Evolutionary conservation across 2,888 invertebrate species (phyloP), one percentile per base, ranked within the genome.

Genomic region (Cheilosia pagana): DNA sequence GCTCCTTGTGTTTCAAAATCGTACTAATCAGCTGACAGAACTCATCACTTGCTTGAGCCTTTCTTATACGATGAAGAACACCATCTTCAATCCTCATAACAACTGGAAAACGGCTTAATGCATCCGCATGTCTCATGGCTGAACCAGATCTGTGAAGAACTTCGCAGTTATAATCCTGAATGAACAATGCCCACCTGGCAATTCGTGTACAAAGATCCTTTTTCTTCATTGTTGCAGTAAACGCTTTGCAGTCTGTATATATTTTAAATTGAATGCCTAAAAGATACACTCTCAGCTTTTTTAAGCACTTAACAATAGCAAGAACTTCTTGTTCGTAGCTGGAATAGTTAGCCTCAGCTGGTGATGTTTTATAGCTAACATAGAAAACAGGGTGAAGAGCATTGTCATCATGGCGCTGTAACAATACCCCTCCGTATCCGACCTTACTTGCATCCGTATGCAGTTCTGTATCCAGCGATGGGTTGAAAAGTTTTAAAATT

Each of bases 241-340:
- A 79, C 10, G 79, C 83, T 14, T 79, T 75, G 41, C 85, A 85
- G 16, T 74, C 74, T 0, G 55, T 75, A 8, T 48, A 57, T 3
- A 59, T 59, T 39, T 68, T 57, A 31, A 81, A 62, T 7, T 39
- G 57, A 12, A 67, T 25, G 0, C 83, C 81, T 0, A 88, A 25
- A 0, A 87, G 85, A 87, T 87, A 88, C 7, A 86, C 63, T 1
- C 87, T 59, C 50, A 87, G 87, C 43, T 87, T 88, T 23, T 81
- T 82, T 5, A 88, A 28, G 1, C 87, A 85, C 23, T 63, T 71
- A 8, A 87, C 62, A 10, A 89, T 79, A 0, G 88, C 88, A 2
- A 88, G 35, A 8, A 82, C 81, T 59, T 88, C 87, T 7, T 88
- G 48, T 45, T 88, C 63, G 28, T 74, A 63, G 55, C 70, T 70